Conservation (phyloP, 2,797 vertebrate species). For the Todus mexicanus region DNA sequence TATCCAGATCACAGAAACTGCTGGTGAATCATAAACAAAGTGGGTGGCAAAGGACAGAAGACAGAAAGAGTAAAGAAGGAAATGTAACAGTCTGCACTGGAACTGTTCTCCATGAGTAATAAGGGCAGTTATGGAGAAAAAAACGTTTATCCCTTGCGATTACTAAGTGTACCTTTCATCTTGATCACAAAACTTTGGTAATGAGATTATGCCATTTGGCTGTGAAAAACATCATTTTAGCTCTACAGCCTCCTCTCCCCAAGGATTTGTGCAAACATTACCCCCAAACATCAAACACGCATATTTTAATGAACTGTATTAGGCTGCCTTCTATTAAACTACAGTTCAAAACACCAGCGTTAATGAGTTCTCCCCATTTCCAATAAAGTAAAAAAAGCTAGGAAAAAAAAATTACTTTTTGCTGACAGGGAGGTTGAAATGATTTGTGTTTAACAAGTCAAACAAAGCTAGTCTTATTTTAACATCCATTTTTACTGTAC, state of each 20-base stretch:
- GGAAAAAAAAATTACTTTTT: constrained; percentile 1
- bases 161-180: constrained; percentile 35
- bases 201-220: constrained; percentile 13
- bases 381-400: constrained; percentile 14
- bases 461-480: neutral
- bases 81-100: neutral
- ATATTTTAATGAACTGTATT: constrained; percentile 54
- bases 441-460: neutral
- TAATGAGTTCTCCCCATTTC: constrained; percentile 38
- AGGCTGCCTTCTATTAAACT: constrained; percentile 18
- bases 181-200: constrained; percentile 7
- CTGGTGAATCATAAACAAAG: constrained; percentile 4
- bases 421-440: neutral
- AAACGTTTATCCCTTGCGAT: constrained; percentile 2
- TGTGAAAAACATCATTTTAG: constrained; percentile 1
- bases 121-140: neutral
- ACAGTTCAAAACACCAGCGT: constrained; percentile 19
- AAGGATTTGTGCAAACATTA: constrained; percentile 30
- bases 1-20: neutral
- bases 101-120: neutral
- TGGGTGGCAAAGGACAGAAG: neutral
- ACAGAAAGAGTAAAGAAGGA: neutral
- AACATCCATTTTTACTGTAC: neutral
- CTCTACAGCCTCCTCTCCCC: neutral
- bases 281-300: constrained; percentile 64